Base-by-base conservation (phyloP, 2,888 invertebrate species). In the Drosophila cracens region DNA sequence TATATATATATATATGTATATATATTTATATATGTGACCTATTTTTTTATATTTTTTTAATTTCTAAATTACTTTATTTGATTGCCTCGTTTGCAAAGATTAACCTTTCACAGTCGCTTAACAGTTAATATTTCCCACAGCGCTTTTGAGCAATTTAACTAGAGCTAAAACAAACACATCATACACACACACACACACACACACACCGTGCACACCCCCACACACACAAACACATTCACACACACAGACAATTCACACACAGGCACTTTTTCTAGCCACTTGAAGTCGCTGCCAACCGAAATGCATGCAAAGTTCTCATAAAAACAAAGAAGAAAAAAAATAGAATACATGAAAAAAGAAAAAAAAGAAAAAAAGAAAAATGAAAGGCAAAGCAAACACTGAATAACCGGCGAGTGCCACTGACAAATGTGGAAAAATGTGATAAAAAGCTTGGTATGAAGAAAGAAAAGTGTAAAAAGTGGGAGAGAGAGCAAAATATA, bases 341-440 rank as follows among this genome's bases (percentile, higher is more conserved):
- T 25, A 25, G 8, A 34, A 16, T 16, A 33, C 33, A 33, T 3
- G 33, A 33, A 33, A 33, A 25, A 33, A 33, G 16, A 34, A 0
- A 21, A 13, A 33, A 18, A 54, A 2, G 1, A 18, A 54, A 36
- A 52, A 8, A 36, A 34, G 0, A 33, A n/a, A 52, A 18, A 54
- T 2, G 2, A n/a, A 54, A 36, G 1, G 1, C 36, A 25, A 16
- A 16, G 46, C 66, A 66, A 66, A 66, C 31, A 21, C 13, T 18
- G 52, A 52, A 53, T 34, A 66, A 48, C 10, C 48, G 46, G 33
- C 54, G 53, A 67, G 48, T 54, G 69, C 54, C 18, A 16, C 38
- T 59, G 70, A 59, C 53, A 70, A 70, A 58, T 69, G 58, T 27
- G 69, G 53, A 59, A 59, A 59, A 70, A 59, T 70, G 59, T 21